phyloP scores from a whole-genome alignment of 2,888 invertebrate species.

The Marronus borbonicus region DNA sequence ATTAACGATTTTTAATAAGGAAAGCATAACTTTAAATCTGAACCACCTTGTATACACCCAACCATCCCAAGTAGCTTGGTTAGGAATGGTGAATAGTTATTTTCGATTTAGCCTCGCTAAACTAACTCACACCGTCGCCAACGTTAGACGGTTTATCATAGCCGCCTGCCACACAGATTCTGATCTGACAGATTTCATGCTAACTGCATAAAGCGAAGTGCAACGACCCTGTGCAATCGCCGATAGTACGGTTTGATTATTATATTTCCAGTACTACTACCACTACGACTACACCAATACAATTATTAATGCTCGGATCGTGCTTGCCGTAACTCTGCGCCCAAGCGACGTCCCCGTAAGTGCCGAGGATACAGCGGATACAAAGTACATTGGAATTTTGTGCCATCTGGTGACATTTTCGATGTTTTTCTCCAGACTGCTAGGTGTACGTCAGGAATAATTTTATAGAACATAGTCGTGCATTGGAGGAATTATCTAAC shows the following conservation, averaged over 20 bases:
- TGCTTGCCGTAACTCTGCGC: slow-evolving; percentile 12
- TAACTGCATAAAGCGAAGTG: slow-evolving; percentile 53
- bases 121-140: slow-evolving; percentile 50
- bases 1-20: too few species aligned
- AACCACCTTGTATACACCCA: too few species aligned
- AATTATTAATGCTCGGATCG: slow-evolving; percentile 49
- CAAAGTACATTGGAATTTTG: slow-evolving; percentile 47
- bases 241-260: slow-evolving; percentile 53
- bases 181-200: slow-evolving; percentile 58
- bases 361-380: slow-evolving; percentile 3
- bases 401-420: slow-evolving; percentile 49
- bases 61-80: neutral
- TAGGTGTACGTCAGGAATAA: neutral
- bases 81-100: slow-evolving; percentile 42
- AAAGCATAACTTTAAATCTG: too few species aligned
- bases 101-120: slow-evolving; percentile 52
- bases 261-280: slow-evolving; percentile 28
- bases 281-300: slow-evolving; percentile 43
- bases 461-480: neutral
- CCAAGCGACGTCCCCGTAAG: neutral
- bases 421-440: slow-evolving; percentile 6
- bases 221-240: slow-evolving; percentile 55
- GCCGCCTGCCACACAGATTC: slow-evolving; percentile 55
- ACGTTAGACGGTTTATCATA: slow-evolving; percentile 52
- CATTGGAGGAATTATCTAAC: too few species aligned